Evolutionary conservation across 1,140 invertebrate genomes (phyloP).

Genomic region (Chlorops oryzae): DNA sequence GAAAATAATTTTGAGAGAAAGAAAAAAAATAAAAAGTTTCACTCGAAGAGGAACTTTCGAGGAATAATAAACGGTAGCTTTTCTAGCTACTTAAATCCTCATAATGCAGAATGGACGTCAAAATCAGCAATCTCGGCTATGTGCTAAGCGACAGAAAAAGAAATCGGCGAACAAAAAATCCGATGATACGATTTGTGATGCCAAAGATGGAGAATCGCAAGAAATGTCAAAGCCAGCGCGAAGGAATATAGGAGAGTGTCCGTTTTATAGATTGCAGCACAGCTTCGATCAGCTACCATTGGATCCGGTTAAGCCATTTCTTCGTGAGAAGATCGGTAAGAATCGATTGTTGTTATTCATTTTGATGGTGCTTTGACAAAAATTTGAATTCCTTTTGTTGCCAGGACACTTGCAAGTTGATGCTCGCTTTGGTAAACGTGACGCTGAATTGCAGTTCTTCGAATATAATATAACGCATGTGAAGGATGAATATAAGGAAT

Average conservation of each 20-base stretch:
- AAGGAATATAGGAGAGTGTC: constrained; percentile 36
- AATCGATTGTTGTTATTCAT: not conserved
- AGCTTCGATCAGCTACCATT: constrained; percentile 39
- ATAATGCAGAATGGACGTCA: no score
- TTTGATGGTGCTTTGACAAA: not conserved
- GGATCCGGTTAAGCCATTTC: constrained; percentile 36
- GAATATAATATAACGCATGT: constrained; percentile 26
- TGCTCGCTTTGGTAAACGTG: constrained; percentile 32
- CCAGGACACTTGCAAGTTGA: constrained; percentile 42
- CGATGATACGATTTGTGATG: no score
- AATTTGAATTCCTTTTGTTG: not conserved
- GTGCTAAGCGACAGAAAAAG: no score
- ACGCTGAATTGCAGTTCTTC: constrained; percentile 37
- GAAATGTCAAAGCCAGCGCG: no score
- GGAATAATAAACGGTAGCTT: no score
- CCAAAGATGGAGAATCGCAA: not conserved
- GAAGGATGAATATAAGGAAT: constrained; percentile 22
- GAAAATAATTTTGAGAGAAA: no score
- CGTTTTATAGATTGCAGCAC: constrained; percentile 35
- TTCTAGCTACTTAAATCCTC: no score
- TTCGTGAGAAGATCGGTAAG: constrained; percentile 41
- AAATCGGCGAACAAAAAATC: no score
- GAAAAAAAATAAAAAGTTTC: no score
- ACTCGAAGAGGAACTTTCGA: no score
- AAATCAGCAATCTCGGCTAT: no score